phyloP scores from a whole-genome alignment of 2,113 vertebrate species.

The Silurus glanis region DNA sequence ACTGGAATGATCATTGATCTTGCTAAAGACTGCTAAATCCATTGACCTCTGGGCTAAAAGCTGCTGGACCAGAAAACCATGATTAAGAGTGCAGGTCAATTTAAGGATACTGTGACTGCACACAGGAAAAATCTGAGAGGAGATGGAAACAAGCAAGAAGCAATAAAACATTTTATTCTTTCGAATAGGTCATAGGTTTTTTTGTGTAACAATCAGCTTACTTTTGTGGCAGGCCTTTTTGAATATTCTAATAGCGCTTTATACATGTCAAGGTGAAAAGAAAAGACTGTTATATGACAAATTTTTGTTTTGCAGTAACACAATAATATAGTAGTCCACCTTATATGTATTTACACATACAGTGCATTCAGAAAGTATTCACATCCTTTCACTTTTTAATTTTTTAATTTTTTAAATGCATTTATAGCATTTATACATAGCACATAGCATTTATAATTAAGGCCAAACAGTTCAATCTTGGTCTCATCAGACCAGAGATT shows the following conservation, averaged over 20 bases:
- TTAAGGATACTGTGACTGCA: constrained; percentile 32
- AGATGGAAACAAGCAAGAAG: not conserved
- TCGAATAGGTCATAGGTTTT: not conserved
- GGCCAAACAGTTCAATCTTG: too few relatives aligned
- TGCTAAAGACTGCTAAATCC: constrained; percentile 33
- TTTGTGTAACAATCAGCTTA: not conserved
- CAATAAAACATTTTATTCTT: not conserved
- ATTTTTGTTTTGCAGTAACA: too few relatives aligned
- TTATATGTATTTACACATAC: too few relatives aligned
- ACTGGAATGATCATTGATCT: constrained; percentile 35
- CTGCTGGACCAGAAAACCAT: constrained; percentile 18
- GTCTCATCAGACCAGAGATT: too few relatives aligned
- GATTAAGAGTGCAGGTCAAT: constrained; percentile 38
- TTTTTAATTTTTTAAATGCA: too few relatives aligned
- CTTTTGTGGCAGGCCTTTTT: not conserved
- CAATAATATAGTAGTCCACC: too few relatives aligned
- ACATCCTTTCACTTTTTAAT: too few relatives aligned
- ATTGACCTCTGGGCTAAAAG: constrained; percentile 35
- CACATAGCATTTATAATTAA: too few relatives aligned
- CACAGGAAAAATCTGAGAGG: constrained; percentile 2
- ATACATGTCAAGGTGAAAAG: not conserved
- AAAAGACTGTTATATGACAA: not conserved
- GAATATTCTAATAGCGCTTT: not conserved
- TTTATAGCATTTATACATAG: too few relatives aligned
- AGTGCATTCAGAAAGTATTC: too few relatives aligned